Evolutionary conservation across 2,797 vertebrate genomes (phyloP).

Genomic region (Acomys russatus): DNA sequence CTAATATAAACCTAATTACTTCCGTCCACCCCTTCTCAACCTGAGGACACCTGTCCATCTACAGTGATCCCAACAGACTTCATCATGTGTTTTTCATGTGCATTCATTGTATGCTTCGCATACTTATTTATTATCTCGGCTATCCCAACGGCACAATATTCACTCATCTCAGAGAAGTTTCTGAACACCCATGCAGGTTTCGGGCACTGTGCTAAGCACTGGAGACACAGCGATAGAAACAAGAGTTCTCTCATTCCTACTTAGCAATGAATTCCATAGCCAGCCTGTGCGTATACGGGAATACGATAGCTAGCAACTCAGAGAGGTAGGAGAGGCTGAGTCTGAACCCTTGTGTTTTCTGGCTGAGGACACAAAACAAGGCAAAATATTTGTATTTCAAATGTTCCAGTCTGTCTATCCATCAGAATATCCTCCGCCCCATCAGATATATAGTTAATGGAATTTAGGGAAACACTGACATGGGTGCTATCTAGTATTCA

Average conservation of each 20-base stretch:
- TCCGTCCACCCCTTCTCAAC: slow-evolving; percentile 14
- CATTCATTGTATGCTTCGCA: not conserved
- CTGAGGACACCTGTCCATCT: slow-evolving; percentile 2
- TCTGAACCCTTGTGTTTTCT: not conserved
- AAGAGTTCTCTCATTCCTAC: not conserved
- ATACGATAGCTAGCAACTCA: not conserved
- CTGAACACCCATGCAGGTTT: not conserved
- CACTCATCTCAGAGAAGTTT: slow-evolving; percentile 64
- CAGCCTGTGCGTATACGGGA: not conserved
- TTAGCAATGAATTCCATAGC: slow-evolving; percentile 29
- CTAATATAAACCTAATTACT: slow-evolving; percentile 61
- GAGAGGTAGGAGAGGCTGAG: not conserved
- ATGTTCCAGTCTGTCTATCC: not conserved
- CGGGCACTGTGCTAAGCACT: not conserved
- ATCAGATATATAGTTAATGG: not conserved
- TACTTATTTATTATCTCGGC: not conserved
- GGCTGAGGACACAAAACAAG: slow-evolving; percentile 18
- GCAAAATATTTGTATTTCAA: slow-evolving; percentile 32
- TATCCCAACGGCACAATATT: not conserved
- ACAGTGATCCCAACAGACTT: slow-evolving; percentile 50
- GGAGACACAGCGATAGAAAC: not conserved
- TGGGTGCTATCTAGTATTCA: not conserved
- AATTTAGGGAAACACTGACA: not conserved
- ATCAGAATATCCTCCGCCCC: too few relatives aligned
- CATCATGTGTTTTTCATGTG: not conserved